Evolutionary conservation across 2,888 invertebrate genomes (phyloP).

Genomic region (Odontothrips loti): DNA sequence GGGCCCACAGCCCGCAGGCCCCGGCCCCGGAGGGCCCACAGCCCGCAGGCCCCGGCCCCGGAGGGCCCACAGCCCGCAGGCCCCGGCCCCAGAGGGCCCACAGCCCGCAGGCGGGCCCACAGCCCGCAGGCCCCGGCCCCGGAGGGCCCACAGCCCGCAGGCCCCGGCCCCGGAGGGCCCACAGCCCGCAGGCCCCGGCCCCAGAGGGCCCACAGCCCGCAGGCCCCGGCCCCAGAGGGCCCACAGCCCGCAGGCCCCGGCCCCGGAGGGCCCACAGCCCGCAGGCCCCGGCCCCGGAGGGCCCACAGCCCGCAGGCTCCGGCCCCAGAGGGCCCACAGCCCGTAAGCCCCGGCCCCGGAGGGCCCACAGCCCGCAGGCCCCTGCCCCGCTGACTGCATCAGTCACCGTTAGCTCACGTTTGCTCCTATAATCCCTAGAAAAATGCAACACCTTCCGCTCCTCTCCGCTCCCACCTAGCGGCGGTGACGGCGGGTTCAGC

Average conservation of each 20-base stretch:
- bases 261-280: too few relatives aligned
- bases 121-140: background rate
- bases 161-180: background rate
- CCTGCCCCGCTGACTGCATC: background rate
- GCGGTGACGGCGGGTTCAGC: too few relatives aligned
- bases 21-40: background rate
- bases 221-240: background rate
- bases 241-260: background rate
- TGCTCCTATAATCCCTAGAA: constrained; percentile 5
- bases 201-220: too few relatives aligned
- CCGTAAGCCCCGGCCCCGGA: background rate
- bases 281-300: too few relatives aligned
- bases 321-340: background rate
- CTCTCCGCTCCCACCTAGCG: too few relatives aligned
- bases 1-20: too few relatives aligned
- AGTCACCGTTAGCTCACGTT: background rate
- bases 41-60: background rate
- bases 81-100: background rate
- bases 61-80: too few relatives aligned
- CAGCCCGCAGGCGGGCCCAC: too few relatives aligned
- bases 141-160: too few relatives aligned
- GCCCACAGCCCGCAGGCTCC: background rate
- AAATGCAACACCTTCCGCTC: background rate
- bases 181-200: background rate
- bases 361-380: background rate